Evolutionary conservation across 2,113 vertebrate genomes (phyloP).

Genomic region (Odobenus rosmarus): DNA sequence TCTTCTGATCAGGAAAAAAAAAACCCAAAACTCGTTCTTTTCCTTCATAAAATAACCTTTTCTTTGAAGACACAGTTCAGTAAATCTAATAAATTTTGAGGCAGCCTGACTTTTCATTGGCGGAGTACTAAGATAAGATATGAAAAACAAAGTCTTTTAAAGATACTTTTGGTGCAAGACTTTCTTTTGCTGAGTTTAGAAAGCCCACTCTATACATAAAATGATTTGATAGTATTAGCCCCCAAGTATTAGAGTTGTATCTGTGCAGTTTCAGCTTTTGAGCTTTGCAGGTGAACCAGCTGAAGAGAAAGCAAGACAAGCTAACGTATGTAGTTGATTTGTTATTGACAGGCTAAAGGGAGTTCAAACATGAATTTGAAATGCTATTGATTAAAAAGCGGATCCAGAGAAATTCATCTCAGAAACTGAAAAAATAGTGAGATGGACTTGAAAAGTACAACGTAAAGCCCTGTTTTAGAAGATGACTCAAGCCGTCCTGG

Average conservation of each 20-base stretch:
- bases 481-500: neutral
- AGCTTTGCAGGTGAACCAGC: neutral
- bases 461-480: neutral
- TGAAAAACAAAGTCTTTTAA: neutral
- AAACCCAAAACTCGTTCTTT: neutral
- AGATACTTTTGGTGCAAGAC: neutral
- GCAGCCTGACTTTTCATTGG: slow-evolving; percentile 58
- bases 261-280: slow-evolving; percentile 2
- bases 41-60: slow-evolving; percentile 28
- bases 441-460: neutral
- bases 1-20: slow-evolving; percentile 65
- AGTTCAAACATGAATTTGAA: slow-evolving; percentile 10
- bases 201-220: neutral
- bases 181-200: slow-evolving; percentile 27
- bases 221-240: neutral
- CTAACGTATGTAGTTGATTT: neutral
- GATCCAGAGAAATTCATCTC: neutral
- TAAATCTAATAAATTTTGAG: slow-evolving; percentile 60
- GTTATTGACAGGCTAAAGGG: slow-evolving; percentile 21
- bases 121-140: slow-evolving; percentile 29
- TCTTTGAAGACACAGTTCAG: slow-evolving; percentile 64
- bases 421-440: neutral
- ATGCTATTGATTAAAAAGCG: neutral
- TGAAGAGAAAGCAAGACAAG: neutral
- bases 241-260: neutral